phyloP scores from a whole-genome alignment of 1,140 invertebrate species.

The Tetragonula clypearis region DNA sequence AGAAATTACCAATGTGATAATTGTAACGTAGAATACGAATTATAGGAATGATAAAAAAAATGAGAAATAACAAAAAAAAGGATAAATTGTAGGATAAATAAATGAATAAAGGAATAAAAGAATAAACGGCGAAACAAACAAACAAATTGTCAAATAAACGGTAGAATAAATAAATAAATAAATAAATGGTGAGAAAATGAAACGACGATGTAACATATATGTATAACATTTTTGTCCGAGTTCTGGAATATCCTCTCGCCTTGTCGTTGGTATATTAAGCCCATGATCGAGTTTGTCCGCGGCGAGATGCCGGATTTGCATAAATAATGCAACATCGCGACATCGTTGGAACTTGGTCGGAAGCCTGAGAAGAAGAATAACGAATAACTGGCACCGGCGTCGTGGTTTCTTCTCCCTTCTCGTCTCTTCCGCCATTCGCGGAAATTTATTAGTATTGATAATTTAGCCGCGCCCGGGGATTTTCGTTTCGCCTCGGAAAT shows the following conservation, averaged over 20 bases:
- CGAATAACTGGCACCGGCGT: constrained; percentile 10
- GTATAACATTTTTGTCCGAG: background rate
- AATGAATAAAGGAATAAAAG: too few relatives aligned
- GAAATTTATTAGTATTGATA: constrained; percentile 26
- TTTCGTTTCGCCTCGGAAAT: background rate
- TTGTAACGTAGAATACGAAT: too few relatives aligned
- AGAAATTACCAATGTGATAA: too few relatives aligned
- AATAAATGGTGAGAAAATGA: too few relatives aligned
- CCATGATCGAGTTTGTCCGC: constrained; percentile 10
- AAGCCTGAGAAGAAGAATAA: constrained; percentile 19
- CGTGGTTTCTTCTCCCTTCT: background rate
- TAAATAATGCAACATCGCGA: constrained; percentile 27
- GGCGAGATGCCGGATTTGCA: background rate
- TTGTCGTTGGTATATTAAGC: background rate
- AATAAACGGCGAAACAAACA: too few relatives aligned
- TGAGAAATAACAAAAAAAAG: too few relatives aligned
- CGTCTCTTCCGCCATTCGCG: too few relatives aligned
- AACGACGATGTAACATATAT: background rate
- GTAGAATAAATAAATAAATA: too few relatives aligned
- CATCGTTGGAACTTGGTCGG: constrained; percentile 33
- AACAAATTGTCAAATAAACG: too few relatives aligned
- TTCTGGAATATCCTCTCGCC: background rate
- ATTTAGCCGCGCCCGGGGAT: background rate
- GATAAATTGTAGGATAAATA: too few relatives aligned
- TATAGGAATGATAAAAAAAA: too few relatives aligned